Conservation (phyloP, 2,113 vertebrate genomes). For the Brachyhypopomus gauderio region DNA sequence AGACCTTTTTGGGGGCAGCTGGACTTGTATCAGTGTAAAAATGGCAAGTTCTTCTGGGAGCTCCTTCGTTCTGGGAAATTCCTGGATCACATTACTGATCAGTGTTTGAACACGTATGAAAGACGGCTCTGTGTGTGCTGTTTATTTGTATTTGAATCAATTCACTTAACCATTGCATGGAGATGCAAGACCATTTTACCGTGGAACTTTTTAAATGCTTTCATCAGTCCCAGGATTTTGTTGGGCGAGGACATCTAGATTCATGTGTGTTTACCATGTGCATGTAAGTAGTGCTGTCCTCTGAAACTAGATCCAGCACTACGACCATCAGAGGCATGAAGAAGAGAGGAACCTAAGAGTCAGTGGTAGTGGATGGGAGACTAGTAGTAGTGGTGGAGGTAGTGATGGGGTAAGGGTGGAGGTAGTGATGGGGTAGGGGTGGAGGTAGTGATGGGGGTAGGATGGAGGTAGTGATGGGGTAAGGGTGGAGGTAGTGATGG, state of each 20-base stretch:
- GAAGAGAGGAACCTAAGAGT: neutral
- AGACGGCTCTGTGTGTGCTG: constrained; percentile 19
- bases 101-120: neutral
- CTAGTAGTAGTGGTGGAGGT: neutral
- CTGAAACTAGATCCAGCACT: neutral
- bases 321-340: neutral
- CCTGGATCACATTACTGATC: neutral
- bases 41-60: constrained; percentile 16
- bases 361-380: neutral
- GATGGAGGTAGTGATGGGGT: too few relatives aligned
- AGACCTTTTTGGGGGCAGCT: neutral
- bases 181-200: neutral
- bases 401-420: neutral
- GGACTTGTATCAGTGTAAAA: neutral
- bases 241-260: neutral
- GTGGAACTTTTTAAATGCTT: neutral
- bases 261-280: neutral
- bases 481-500: too few relatives aligned
- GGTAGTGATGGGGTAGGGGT: neutral
- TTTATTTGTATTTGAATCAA: constrained; percentile 8
- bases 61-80: constrained; percentile 9
- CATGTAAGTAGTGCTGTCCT: neutral
- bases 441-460: too few relatives aligned
- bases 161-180: constrained; percentile 2
- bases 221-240: neutral